phyloP scores from a whole-genome alignment of 2,797 vertebrate genomes.

The Halcyon leucocephala region DNA sequence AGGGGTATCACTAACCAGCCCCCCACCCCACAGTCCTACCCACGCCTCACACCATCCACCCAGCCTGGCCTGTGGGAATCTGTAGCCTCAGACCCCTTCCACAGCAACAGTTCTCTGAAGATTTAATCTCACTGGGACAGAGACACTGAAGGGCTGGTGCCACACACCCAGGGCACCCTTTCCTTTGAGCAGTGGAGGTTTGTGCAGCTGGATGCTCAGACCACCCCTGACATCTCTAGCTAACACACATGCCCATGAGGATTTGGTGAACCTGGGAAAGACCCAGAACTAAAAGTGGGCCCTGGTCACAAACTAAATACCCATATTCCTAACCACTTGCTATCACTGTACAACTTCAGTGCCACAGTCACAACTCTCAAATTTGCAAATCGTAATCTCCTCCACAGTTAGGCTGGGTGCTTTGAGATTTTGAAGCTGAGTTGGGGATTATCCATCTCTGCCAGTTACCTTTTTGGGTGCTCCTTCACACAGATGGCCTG shows the following conservation, averaged over 20 bases:
- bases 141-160: background rate
- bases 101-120: background rate
- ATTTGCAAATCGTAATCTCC: background rate
- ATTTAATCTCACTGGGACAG: background rate
- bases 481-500: background rate
- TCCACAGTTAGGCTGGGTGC: background rate
- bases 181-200: background rate
- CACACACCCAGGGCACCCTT: fast-evolving
- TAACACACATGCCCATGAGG: fast-evolving
- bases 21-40: background rate
- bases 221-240: background rate
- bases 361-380: background rate
- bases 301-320: background rate
- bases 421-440: background rate
- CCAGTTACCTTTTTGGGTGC: conserved; percentile 26
- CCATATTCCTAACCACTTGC: background rate
- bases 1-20: background rate
- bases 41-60: fast-evolving
- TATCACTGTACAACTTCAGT: background rate
- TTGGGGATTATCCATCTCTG: background rate
- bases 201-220: fast-evolving
- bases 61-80: background rate
- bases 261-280: background rate
- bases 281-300: background rate
- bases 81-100: background rate